Evolutionary conservation across 2,797 vertebrate species (phyloP).

Genomic region (Squalus acanthias): DNA sequence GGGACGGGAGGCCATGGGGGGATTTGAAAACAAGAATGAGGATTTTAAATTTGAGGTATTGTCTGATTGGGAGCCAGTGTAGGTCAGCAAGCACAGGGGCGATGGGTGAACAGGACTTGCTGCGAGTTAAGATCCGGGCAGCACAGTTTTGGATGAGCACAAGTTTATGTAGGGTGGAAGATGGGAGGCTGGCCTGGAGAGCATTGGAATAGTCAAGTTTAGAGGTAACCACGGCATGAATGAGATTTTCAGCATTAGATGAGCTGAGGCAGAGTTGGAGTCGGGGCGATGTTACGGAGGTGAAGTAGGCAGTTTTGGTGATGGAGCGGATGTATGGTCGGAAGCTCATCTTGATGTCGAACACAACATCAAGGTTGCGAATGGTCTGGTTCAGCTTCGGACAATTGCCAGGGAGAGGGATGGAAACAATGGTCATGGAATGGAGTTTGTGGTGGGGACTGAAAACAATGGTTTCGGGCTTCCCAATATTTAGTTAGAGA

Average conservation of each 20-base stretch:
- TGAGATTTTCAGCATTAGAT: background rate
- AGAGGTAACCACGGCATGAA: background rate
- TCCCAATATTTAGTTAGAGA: background rate
- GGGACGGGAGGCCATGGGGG: background rate
- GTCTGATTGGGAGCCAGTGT: too few species aligned
- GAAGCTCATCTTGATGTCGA: too few species aligned
- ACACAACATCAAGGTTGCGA: background rate
- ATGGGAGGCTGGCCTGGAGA: background rate
- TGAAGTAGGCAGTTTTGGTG: background rate
- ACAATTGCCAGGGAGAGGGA: background rate
- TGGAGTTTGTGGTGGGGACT: background rate
- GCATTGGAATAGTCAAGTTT: background rate
- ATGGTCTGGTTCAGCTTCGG: too few species aligned
- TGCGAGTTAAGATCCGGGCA: background rate
- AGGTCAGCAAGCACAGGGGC: background rate
- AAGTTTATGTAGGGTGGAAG: background rate
- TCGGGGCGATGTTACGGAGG: background rate
- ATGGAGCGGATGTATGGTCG: background rate
- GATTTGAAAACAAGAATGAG: background rate
- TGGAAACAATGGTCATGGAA: background rate
- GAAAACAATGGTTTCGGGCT: background rate
- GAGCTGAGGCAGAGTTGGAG: background rate
- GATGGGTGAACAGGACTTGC: background rate
- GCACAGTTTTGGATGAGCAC: background rate
- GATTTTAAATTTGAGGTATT: background rate